Evolutionary conservation across 1,140 invertebrate genomes (phyloP).

Genomic region (Panagrolaimus sp.): DNA sequence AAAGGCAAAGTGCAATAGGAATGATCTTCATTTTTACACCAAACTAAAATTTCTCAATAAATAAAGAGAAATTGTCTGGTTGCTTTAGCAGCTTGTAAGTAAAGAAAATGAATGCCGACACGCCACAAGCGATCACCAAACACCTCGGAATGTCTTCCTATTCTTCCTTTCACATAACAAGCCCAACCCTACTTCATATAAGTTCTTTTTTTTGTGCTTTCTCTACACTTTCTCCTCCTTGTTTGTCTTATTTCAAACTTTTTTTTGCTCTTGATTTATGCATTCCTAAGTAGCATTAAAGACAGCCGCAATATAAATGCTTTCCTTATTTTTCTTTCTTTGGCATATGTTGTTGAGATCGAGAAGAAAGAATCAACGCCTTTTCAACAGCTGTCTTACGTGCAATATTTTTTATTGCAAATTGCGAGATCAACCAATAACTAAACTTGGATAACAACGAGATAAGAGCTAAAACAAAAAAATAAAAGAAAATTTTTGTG

Average conservation of each 20-base stretch:
- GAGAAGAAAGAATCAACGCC: background rate
- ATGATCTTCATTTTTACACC: background rate
- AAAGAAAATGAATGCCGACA: slow-evolving; percentile 6
- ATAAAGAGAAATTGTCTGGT: background rate
- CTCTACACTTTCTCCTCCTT: no score
- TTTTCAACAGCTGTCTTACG: background rate
- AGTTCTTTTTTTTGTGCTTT: no score
- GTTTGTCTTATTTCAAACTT: no score
- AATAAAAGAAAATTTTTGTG: no score
- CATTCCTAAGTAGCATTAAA: slow-evolving; percentile 6
- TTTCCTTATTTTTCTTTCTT: background rate
- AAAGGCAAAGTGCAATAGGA: background rate
- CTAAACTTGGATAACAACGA: no score
- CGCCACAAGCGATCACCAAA: background rate
- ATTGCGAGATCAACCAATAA: no score
- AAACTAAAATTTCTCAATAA: background rate
- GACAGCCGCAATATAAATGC: slow-evolving; percentile 1
- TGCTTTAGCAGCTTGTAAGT: slow-evolving; percentile 1
- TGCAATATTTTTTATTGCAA: no score
- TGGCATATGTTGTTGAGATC: background rate
- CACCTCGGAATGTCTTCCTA: background rate
- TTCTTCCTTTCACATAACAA: background rate
- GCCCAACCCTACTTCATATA: no score
- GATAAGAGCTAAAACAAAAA: no score
- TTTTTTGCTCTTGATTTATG: slow-evolving; percentile 9